A percentile compares a stretch with the other conserved stretches of the same genome.
These are phyloP conservation scores for Papilio xuthus DNA, from an alignment of 1,140 invertebrate species.

Conservation along the genomic window DNA sequence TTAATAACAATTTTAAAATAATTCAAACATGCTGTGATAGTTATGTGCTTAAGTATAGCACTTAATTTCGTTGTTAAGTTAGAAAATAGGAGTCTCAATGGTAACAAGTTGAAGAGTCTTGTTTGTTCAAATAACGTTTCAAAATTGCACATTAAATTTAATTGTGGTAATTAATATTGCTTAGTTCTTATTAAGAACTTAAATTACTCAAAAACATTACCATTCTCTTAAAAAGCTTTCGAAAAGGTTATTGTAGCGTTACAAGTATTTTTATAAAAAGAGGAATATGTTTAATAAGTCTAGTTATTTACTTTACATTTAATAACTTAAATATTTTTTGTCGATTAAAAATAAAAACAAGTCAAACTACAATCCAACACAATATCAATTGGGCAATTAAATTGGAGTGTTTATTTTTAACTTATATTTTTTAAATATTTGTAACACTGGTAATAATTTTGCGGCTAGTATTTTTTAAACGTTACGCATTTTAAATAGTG, in stretches of 20 bases:
- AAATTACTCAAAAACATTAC: slow-evolving; percentile 25
- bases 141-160: slow-evolving; percentile 27
- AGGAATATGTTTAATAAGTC: background rate
- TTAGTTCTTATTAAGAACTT: slow-evolving; percentile 29
- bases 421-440: background rate
- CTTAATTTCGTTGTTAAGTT: slow-evolving; percentile 8
- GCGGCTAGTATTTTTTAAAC: background rate
- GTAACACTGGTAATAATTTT: background rate
- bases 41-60: background rate
- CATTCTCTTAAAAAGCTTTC: background rate
- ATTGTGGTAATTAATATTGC: slow-evolving; percentile 31
- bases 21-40: background rate
- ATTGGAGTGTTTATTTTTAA: no score
- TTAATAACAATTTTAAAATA: slow-evolving; percentile 4
- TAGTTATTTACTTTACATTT: no score
- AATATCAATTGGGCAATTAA: no score
- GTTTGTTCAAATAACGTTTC: slow-evolving; percentile 26
- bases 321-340: no score
- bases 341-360: no score
- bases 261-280: background rate
- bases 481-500: background rate
- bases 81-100: background rate
- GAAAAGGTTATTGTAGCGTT: background rate
- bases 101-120: slow-evolving; percentile 29
- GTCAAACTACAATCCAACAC: no score